These are phyloP conservation scores for Drosophila setifemur DNA, from an alignment of 1,140 invertebrate genomes.

Conservation along the genomic window DNA sequence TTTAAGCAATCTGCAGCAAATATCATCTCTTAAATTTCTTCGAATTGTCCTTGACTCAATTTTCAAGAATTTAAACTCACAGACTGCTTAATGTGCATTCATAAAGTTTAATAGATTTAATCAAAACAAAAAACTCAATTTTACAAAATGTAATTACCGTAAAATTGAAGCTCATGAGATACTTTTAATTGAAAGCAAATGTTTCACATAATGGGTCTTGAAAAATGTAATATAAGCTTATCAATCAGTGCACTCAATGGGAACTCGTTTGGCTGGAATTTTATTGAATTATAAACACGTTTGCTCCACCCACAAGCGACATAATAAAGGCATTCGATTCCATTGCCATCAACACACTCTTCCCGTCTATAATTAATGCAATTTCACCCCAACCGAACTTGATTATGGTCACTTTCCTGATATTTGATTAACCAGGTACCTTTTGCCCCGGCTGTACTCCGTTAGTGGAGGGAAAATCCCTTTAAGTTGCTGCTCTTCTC, in stretches of 20 bases:
- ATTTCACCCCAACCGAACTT: conserved; percentile 4
- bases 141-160: neutral
- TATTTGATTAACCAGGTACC: conserved; percentile 26
- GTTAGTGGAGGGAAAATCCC: neutral
- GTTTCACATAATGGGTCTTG: neutral
- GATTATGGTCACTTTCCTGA: conserved; percentile 34
- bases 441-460: neutral
- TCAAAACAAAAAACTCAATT: neutral
- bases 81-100: conserved; percentile 3
- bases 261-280: neutral
- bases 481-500: conserved; percentile 3
- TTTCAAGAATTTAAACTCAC: neutral
- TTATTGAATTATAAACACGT: conserved; percentile 20
- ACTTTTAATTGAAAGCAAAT: conserved; percentile 20
- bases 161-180: conserved; percentile 8
- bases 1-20: conserved; percentile 18
- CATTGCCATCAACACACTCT: conserved; percentile 22
- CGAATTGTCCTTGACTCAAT: neutral
- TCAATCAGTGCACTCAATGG: conserved; percentile 13
- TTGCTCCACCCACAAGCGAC: neutral
- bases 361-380: conserved; percentile 37
- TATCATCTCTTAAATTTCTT: neutral
- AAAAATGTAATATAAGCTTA: conserved; percentile 30
- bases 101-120: conserved; percentile 21
- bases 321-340: conserved; percentile 3